Conservation (phyloP, 2,888 invertebrate genomes). For the Ormyrus labotus region DNA sequence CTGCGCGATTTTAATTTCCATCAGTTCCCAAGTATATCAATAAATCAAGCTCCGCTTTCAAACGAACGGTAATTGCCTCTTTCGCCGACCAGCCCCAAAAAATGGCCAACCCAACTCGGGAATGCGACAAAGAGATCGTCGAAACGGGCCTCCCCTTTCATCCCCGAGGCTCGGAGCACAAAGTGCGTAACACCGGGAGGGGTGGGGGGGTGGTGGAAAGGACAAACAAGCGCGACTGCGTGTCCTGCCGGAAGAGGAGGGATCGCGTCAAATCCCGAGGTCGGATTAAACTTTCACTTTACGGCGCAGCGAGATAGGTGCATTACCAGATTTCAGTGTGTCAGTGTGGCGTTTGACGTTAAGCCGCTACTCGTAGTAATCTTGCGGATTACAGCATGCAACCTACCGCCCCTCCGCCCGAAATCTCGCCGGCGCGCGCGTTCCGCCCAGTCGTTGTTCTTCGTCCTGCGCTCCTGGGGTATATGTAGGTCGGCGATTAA, state of each 20-base stretch:
- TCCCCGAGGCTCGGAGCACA: not conserved
- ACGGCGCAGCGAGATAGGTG: constrained; percentile 56
- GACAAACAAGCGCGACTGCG: not conserved
- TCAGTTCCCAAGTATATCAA: not conserved
- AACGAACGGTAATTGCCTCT: constrained; percentile 21
- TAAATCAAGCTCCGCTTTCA: constrained; percentile 26
- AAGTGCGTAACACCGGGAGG: not conserved
- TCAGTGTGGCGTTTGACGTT: constrained; percentile 58
- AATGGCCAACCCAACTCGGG: not conserved
- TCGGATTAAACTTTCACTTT: constrained; percentile 58
- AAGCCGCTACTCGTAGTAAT: constrained; percentile 59
- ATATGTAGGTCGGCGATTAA: constrained; percentile 36
- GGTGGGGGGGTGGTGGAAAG: not conserved
- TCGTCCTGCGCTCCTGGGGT: not conserved
- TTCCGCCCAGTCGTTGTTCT: constrained; percentile 34
- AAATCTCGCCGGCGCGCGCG: not conserved
- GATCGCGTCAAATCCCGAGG: constrained; percentile 49
- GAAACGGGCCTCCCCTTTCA: constrained; percentile 13
- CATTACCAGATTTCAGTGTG: constrained; percentile 58
- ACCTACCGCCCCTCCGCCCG: not conserved
- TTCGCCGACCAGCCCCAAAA: not conserved
- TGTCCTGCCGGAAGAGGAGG: not conserved
- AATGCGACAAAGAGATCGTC: not conserved
- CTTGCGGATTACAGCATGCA: constrained; percentile 56
- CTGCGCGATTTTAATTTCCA: constrained; percentile 27